Evolutionary conservation across 2,797 vertebrate species (phyloP).

Genomic region (Spheniscus humboldti): DNA sequence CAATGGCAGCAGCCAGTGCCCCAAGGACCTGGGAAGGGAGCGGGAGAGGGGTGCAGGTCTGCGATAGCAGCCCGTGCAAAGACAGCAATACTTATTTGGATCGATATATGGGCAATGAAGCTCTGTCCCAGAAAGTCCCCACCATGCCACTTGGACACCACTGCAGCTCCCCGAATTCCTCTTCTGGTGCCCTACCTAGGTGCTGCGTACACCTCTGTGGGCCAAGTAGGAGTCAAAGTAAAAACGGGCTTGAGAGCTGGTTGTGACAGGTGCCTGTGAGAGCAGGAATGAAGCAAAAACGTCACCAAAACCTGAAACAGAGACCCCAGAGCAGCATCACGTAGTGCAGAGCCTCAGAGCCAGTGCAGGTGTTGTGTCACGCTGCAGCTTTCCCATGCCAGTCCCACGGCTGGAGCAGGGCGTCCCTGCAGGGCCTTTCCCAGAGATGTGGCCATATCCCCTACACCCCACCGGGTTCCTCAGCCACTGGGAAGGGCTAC

Average conservation of each 20-base stretch:
- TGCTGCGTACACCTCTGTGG: neutral
- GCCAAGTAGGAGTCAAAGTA: neutral
- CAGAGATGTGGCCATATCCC: neutral
- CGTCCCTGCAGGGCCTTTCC: neutral
- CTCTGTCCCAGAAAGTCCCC: neutral
- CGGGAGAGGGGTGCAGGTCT: neutral
- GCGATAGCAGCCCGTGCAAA: neutral
- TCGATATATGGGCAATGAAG: neutral
- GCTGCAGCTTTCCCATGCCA: fast-evolving
- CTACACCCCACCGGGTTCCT: fast-evolving
- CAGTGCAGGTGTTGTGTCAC: fast-evolving
- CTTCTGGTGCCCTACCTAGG: neutral
- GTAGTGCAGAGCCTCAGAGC: neutral
- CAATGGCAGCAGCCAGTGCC: fast-evolving
- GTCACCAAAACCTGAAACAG: neutral
- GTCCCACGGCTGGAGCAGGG: neutral
- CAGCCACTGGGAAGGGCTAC: neutral
- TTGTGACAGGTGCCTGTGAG: neutral
- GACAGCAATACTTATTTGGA: neutral
- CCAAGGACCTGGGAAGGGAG: neutral
- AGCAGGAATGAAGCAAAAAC: neutral
- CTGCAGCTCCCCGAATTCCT: neutral
- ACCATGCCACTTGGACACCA: too few relatives aligned
- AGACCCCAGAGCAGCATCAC: neutral
- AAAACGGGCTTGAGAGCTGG: fast-evolving